These are phyloP conservation scores for Andricus grossulariae DNA, from an alignment of 1,140 invertebrate genomes.

Conservation along the genomic window DNA sequence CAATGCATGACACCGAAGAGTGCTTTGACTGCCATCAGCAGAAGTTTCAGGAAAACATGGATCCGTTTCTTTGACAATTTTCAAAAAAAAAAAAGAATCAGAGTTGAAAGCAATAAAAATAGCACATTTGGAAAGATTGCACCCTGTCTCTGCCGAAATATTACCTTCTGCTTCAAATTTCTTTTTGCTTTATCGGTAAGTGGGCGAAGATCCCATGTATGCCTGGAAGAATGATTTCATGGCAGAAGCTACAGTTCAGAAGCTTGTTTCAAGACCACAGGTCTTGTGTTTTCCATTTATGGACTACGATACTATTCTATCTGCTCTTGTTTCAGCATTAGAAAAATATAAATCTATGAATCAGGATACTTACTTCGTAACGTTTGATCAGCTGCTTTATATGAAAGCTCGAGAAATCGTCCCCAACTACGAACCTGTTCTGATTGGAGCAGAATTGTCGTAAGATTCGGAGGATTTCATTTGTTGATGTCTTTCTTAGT, in stretches of 20 bases:
- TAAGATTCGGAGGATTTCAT: slow-evolving; percentile 60
- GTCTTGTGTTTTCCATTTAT: slow-evolving; percentile 49
- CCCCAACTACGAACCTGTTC: slow-evolving; percentile 40
- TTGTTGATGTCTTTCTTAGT: slow-evolving; percentile 68
- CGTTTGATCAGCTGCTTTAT: slow-evolving; percentile 61
- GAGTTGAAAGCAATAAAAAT: slow-evolving; percentile 1
- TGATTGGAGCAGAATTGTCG: slow-evolving; percentile 32
- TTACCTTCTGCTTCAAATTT: not conserved
- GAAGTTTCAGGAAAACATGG: not conserved
- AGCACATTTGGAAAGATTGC: not conserved
- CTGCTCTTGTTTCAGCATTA: slow-evolving; percentile 39
- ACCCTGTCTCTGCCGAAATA: no score
- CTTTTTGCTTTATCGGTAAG: slow-evolving; percentile 20
- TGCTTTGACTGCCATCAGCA: not conserved
- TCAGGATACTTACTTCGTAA: slow-evolving; percentile 58
- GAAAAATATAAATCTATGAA: slow-evolving; percentile 39
- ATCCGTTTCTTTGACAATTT: slow-evolving; percentile 17
- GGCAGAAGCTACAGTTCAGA: not conserved
- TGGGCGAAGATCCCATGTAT: not conserved
- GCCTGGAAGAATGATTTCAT: slow-evolving; percentile 43
- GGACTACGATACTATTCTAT: slow-evolving; percentile 47
- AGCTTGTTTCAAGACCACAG: not conserved
- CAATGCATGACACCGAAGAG: no score
- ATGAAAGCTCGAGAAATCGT: slow-evolving; percentile 45
- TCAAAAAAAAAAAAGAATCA: not conserved